These are phyloP conservation scores for Acleris emargana DNA, from an alignment of 2,888 invertebrate species.

Conservation along the genomic window DNA sequence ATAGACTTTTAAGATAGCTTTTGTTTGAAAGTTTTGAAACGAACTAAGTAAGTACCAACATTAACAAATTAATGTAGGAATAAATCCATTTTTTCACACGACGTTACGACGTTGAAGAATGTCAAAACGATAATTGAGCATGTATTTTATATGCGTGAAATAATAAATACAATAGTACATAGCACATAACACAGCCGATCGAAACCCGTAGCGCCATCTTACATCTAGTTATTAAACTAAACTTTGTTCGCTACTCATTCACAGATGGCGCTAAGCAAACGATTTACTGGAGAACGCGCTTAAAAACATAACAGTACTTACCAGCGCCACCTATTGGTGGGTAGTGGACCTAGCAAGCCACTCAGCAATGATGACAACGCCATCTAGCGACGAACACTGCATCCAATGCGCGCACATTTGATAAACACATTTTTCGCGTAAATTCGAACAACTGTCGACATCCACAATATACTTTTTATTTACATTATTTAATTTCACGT, in stretches of 20 bases:
- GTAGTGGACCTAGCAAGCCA: constrained; percentile 58
- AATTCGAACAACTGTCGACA: constrained; percentile 46
- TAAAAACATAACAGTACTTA: constrained; percentile 49
- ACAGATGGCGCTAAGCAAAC: constrained; percentile 52
- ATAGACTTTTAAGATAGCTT: no score
- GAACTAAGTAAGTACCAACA: no score
- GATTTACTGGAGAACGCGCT: background rate
- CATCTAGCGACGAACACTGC: constrained; percentile 77
- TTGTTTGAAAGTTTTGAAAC: no score
- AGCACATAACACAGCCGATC: background rate
- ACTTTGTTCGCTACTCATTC: constrained; percentile 48
- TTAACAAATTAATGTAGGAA: no score
- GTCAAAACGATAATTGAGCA: no score
- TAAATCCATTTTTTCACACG: no score
- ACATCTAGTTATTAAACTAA: constrained; percentile 31
- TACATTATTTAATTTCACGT: constrained; percentile 50
- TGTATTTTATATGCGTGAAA: no score
- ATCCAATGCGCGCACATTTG: constrained; percentile 74
- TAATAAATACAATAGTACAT: background rate
- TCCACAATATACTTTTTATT: constrained; percentile 45
- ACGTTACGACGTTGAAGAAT: no score
- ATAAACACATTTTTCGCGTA: constrained; percentile 52
- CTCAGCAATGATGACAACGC: constrained; percentile 66
- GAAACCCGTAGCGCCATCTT: constrained; percentile 57
- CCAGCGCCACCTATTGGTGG: constrained; percentile 68